Base-by-base conservation (phyloP, 2,888 invertebrate genomes). In the Mycalesis mineus region DNA sequence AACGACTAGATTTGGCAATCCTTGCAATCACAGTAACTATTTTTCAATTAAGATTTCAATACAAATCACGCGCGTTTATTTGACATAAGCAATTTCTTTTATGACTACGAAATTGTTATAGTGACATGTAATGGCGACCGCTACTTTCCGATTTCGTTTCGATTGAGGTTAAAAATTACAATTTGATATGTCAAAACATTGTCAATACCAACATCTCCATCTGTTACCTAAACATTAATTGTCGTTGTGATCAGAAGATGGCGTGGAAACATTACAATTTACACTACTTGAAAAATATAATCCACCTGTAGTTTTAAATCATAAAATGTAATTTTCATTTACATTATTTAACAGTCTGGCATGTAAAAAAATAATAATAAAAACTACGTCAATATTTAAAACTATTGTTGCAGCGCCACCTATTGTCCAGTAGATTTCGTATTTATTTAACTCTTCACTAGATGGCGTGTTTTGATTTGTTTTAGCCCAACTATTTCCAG, bases 81-180 rank as follows among this genome's bases (percentile, higher is more conserved):
- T 82, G 82, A 82, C 82, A 78, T 72, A 71, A 75, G 73, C 70
- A 80, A 78, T 82, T 73, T 79, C 82, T 75, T 78, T 81, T 74
- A 65, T 48, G 66, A 68, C 61, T 59, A 62, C 64, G 59, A 65
- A 64, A 66, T 69, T 68, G 68, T 58, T 68, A 68, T 69, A 58
- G 57, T 52, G 71, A 79, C 70, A 79, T 74, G 80, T 80, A 80
- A 83, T 82, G 78, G 78, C 77, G 78, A 79, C 75, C 47, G 58
- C 50, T 63, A 11, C 39, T 28, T 14, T 42, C 7, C 29, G n/a
- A 39, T 52, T 51, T 52, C 15, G 31, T 40, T 51, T 51, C n/a
- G 33, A 17, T 39, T 50, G 33, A 42, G 42, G 52, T 52, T 42
- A 48, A 7, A 36, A 33, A 37, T 51, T 48, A 37, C 13, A 49